phyloP scores from a whole-genome alignment of 2,888 invertebrate genomes.

The Monopis laevigella region DNA sequence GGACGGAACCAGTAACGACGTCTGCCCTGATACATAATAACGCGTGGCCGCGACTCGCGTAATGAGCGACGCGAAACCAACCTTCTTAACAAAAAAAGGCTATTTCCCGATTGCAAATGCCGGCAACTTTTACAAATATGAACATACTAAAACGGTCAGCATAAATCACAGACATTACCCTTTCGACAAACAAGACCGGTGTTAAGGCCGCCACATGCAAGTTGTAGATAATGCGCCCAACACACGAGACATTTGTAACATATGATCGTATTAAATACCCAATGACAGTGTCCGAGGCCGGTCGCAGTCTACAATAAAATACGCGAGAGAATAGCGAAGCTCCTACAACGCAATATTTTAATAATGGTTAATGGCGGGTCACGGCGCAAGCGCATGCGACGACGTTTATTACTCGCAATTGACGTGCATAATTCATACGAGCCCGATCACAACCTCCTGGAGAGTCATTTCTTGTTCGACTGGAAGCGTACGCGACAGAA shows the following conservation, averaged over 20 bases:
- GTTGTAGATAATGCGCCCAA: constrained; percentile 27
- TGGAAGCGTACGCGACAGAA: constrained; percentile 11
- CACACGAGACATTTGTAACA: constrained; percentile 49
- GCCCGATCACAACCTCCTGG: constrained; percentile 17
- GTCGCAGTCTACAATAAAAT: constrained; percentile 46
- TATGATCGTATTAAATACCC: constrained; percentile 50
- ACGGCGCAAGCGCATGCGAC: constrained; percentile 48
- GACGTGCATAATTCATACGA: constrained; percentile 54
- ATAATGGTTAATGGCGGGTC: constrained; percentile 64
- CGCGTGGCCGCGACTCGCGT: constrained; percentile 29
- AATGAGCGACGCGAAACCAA: constrained; percentile 36
- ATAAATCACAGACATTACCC: constrained; percentile 6
- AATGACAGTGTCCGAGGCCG: constrained; percentile 53
- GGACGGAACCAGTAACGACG: constrained; percentile 11
- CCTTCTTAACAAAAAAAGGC: constrained; percentile 5
- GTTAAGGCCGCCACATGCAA: constrained; percentile 18
- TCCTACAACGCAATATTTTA: constrained; percentile 61
- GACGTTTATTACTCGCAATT: constrained; percentile 59
- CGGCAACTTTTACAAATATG: constrained; percentile 17
- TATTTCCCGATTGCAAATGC: constrained; percentile 29
- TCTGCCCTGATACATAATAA: constrained; percentile 30
- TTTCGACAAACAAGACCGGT: constrained; percentile 7
- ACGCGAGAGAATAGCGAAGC: constrained; percentile 57
- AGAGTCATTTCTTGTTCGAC: constrained; percentile 12
- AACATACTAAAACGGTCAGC: constrained; percentile 1